Base-by-base conservation (phyloP, 2,888 invertebrate species). In the Patella caerulea region DNA sequence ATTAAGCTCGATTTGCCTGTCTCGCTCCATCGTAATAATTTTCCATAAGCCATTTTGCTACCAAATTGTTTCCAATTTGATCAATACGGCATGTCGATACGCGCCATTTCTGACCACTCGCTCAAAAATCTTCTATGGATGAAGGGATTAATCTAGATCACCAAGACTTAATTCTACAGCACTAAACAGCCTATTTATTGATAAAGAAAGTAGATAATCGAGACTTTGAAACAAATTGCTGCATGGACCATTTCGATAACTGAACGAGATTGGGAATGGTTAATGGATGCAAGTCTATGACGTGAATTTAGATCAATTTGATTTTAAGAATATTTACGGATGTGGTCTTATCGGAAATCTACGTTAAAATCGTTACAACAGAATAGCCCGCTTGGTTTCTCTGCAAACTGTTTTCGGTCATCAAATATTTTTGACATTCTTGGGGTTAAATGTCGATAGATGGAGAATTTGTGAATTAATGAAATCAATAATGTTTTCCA, bases 1-100 rank as follows among this genome's bases (percentile, higher is more conserved):
- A 53, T 24, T 24, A 53, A 24, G n/a, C 52, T 24, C 73, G 55
- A 73, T 73, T 55, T 54, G n/a, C 52, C 19, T 24, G 54, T 73
- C 55, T 24, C 24, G 53, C 24, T 53, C 53, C n/a, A 73, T 54
- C 45, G 73, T 53, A 52, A 73, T 55, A 55, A 52, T 54, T 24
- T 54, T 24, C 73, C 17, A 55, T 24, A 73, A 73, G 54, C 73
- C 24, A 73, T 73, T 55, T 53, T 73, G 54, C 55, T 73, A n/a
- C 55, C 24, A 73, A 73, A 53, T 73, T 53, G 73, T 55, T 45
- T 73, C 55, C 52, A 24, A 53, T 73, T 54, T 45, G 54, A 73
- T 54, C 55, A 53, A 73, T 53, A 55, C 55, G 24, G 24, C 53
- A 73, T 53, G 24, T 73, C 54, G 73, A 24, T 24, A 24, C 52